Evolutionary conservation across 2,113 vertebrate genomes (phyloP).

Genomic region (Bos javanicus): DNA sequence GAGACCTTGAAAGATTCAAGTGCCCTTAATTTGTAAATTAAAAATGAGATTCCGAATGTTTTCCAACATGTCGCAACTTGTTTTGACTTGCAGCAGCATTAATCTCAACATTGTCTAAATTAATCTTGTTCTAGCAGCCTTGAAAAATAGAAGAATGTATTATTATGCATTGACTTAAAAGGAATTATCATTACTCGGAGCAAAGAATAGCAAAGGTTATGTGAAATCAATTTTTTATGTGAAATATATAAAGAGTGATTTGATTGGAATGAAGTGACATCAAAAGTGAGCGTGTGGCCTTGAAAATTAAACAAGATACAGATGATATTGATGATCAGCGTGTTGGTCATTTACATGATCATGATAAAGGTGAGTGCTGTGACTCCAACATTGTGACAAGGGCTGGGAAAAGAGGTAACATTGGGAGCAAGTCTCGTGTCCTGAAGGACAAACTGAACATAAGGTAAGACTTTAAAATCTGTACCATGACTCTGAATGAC

Average conservation of each 20-base stretch:
- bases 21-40: not conserved
- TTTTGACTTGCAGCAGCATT: not conserved
- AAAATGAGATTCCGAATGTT: not conserved
- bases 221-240: not conserved
- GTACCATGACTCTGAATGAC: not conserved
- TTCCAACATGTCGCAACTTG: not conserved
- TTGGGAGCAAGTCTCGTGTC: fast-evolving
- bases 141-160: not conserved
- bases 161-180: not conserved
- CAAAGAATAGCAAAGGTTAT: not conserved
- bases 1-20: not conserved
- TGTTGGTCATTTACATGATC: not conserved
- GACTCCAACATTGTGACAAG: not conserved
- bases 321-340: not conserved
- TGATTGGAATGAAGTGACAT: not conserved
- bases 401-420: fast-evolving
- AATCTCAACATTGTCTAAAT: not conserved
- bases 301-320: not conserved
- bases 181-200: not conserved
- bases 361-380: not conserved
- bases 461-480: not conserved
- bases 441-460: not conserved
- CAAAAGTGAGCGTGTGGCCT: not conserved
- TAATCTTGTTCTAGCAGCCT: not conserved
- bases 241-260: not conserved